A percentile compares a stretch with the other conserved stretches of the same genome.
These are phyloP conservation scores for Digitonthophagus gazella DNA, from an alignment of 2,888 invertebrate genomes.

Conservation along the genomic window DNA sequence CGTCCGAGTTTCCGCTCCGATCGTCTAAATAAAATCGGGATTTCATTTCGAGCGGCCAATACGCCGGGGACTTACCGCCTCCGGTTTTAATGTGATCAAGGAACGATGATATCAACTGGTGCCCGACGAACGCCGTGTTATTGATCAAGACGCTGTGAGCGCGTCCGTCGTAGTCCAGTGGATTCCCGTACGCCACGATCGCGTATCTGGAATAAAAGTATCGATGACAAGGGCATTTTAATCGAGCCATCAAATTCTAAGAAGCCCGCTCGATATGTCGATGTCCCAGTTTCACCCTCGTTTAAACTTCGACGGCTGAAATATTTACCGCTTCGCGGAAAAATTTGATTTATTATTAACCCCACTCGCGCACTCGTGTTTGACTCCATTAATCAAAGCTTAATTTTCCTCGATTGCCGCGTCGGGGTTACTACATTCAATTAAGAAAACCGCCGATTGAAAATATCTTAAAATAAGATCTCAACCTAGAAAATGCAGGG, in stretches of 20 bases:
- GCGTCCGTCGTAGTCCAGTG: conserved; percentile 64
- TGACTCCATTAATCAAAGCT: background rate
- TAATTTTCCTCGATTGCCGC: background rate
- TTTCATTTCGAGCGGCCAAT: background rate
- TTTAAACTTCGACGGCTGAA: conserved; percentile 6
- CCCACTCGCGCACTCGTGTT: conserved; percentile 18
- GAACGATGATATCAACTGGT: conserved; percentile 62
- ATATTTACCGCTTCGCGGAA: background rate
- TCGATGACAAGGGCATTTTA: background rate
- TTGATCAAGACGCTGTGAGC: conserved; percentile 71
- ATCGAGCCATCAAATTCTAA: background rate
- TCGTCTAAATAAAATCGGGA: conserved; percentile 40
- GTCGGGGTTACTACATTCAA: too few relatives aligned
- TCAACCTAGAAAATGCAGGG: too few relatives aligned
- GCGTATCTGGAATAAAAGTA: conserved; percentile 63
- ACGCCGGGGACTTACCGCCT: conserved; percentile 39
- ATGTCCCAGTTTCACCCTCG: conserved; percentile 13
- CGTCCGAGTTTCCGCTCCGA: conserved; percentile 60
- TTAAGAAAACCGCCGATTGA: too few relatives aligned
- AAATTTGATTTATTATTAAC: conserved; percentile 17
- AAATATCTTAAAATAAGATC: too few relatives aligned
- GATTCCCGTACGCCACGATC: conserved; percentile 74
- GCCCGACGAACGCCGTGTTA: conserved; percentile 62
- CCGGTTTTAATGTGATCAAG: conserved; percentile 70
- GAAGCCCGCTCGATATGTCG: conserved; percentile 1